These are phyloP conservation scores for Proterorhinus semilunaris DNA, from an alignment of 2,113 vertebrate genomes.

Conservation along the genomic window DNA sequence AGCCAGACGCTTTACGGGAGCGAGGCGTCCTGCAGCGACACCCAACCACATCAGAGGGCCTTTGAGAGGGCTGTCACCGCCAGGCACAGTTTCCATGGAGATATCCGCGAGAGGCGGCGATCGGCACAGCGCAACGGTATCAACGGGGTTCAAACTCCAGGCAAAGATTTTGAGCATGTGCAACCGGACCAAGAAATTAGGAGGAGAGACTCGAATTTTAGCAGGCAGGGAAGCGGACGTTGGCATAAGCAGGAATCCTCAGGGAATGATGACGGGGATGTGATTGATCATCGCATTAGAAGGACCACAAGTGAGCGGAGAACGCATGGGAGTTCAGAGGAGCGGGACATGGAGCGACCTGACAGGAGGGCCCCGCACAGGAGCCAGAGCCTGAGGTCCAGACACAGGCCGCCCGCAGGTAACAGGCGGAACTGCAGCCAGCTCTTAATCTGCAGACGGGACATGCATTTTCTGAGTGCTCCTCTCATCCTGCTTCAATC, in stretches of 20 bases:
- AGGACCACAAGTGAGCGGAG: constrained; percentile 44
- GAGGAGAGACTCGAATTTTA: constrained; percentile 13
- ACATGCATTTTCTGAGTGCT: constrained; percentile 32
- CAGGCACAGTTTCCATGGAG: constrained; percentile 74
- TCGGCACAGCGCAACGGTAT: constrained; percentile 40
- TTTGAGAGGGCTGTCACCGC: constrained; percentile 59
- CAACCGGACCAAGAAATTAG: constrained; percentile 29
- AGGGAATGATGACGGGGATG: constrained; percentile 17
- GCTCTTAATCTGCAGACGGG: constrained; percentile 6
- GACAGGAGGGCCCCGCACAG: constrained; percentile 36
- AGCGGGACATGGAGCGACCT: constrained; percentile 46
- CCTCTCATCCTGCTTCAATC: constrained; percentile 45
- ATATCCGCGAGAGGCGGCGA: constrained; percentile 56
- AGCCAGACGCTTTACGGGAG: constrained; percentile 58
- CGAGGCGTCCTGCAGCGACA: constrained; percentile 49
- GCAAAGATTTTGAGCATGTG: constrained; percentile 7
- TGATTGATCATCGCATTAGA: constrained; percentile 26
- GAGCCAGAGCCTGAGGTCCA: constrained; percentile 62
- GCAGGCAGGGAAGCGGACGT: constrained; percentile 29
- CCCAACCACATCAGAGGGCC: constrained; percentile 55
- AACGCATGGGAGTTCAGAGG: constrained; percentile 54
- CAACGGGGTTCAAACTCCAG: constrained; percentile 48
- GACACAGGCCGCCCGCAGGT: constrained; percentile 64
- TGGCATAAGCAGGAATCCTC: constrained; percentile 5
- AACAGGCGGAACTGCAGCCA: constrained; percentile 46